Conservation (phyloP, 2,113 vertebrate genomes). For the Picathartes gymnocephalus region DNA sequence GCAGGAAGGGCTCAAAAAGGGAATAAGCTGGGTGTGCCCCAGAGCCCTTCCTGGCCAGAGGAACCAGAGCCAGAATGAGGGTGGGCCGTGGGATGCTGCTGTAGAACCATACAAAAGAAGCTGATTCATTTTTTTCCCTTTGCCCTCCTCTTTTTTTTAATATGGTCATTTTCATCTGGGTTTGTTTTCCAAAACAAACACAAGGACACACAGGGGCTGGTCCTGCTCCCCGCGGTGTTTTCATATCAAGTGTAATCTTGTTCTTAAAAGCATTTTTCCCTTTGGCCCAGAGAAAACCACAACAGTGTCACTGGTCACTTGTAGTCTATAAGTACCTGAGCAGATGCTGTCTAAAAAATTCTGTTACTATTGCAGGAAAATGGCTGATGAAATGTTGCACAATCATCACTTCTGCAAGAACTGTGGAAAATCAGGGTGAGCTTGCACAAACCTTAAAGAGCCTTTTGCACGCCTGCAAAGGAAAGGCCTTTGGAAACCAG, state of each 20-base stretch:
- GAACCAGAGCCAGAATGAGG: background rate
- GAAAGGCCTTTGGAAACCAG: background rate
- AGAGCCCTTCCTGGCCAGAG: background rate
- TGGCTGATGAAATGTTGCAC: background rate
- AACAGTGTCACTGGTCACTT: background rate
- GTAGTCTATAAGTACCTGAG: background rate
- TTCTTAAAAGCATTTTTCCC: background rate
- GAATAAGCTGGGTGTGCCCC: constrained; percentile 28
- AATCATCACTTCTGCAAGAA: background rate
- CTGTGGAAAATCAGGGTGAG: background rate
- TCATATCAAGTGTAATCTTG: background rate
- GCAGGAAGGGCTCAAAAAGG: constrained; percentile 21
- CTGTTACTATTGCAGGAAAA: background rate
- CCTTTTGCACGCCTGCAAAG: background rate
- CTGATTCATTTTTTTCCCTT: background rate
- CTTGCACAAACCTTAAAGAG: background rate
- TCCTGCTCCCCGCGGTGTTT: background rate
- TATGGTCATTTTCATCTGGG: background rate
- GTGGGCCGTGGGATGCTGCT: background rate
- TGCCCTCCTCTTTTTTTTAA: background rate
- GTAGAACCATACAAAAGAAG: background rate
- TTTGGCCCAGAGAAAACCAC: background rate
- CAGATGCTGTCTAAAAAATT: background rate
- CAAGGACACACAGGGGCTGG: background rate
- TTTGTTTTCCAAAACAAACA: constrained; percentile 12